Evolutionary conservation across 2,888 invertebrate genomes (phyloP).

Genomic region (Girardia tigrina): DNA sequence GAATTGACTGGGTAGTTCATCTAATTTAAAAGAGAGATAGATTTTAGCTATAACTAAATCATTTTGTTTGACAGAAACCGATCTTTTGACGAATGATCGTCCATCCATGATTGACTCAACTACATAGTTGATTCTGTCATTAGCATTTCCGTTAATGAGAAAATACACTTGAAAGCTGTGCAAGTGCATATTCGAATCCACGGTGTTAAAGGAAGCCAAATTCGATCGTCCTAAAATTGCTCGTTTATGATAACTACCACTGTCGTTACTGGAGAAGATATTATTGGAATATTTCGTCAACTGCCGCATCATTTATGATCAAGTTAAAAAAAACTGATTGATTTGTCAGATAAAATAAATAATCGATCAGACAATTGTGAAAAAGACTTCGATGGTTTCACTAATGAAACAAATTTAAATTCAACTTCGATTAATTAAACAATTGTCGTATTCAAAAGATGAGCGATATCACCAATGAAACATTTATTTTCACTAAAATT

Average conservation of each 20-base stretch:
- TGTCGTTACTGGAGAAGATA: no score
- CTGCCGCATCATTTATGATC: no score
- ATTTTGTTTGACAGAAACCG: background rate
- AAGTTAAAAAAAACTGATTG: no score
- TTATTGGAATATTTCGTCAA: no score
- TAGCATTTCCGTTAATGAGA: background rate
- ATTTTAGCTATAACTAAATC: background rate
- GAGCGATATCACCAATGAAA: no score
- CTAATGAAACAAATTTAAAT: no score
- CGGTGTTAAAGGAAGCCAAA: background rate
- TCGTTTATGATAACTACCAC: background rate
- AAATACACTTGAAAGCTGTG: conserved; percentile 12
- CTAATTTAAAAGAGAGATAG: background rate
- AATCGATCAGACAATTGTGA: no score
- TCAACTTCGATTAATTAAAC: no score
- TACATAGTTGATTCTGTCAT: background rate
- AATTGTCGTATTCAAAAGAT: no score
- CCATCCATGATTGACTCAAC: background rate
- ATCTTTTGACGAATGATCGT: background rate
- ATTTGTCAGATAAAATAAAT: no score
- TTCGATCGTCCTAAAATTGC: background rate
- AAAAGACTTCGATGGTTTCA: no score
- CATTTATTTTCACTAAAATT: no score
- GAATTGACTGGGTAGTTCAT: background rate
- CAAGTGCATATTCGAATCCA: background rate